A percentile compares a stretch with the other conserved stretches of the same genome.
phyloP scores from a whole-genome alignment of 2,113 vertebrate species.

The Loxodonta africana region DNA sequence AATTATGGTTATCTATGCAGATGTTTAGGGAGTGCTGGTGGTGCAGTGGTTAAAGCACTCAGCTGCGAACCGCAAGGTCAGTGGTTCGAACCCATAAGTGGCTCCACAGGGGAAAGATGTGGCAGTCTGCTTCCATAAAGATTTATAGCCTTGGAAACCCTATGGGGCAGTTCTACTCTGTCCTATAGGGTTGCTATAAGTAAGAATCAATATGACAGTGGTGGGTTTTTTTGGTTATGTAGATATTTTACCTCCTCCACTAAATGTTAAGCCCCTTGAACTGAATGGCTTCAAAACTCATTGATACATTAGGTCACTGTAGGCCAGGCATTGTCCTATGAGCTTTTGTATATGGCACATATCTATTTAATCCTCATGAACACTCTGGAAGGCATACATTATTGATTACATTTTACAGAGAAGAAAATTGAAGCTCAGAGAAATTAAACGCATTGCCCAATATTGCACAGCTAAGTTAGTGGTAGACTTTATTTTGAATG shows the following conservation, averaged over 20 bases:
- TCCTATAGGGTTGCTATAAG: not conserved
- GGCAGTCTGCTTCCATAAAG: too few species aligned
- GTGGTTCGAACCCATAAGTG: too few species aligned
- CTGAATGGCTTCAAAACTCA: slow-evolving; percentile 36
- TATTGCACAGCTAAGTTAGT: not conserved
- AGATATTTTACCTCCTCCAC: slow-evolving; percentile 64
- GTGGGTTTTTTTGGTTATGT: too few species aligned
- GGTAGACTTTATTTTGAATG: slow-evolving; percentile 6
- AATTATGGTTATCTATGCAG: slow-evolving; percentile 50
- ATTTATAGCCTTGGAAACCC: too few species aligned
- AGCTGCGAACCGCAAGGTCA: too few species aligned
- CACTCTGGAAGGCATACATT: not conserved
- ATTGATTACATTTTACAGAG: slow-evolving; percentile 26
- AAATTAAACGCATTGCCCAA: slow-evolving; percentile 23
- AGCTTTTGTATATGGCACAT: not conserved
- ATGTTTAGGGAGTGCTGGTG: not conserved
- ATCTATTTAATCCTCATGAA: slow-evolving; percentile 18
- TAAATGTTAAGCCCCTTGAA: slow-evolving; percentile 60
- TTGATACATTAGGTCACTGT: slow-evolving; percentile 17
- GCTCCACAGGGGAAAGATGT: too few species aligned
- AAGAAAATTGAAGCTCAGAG: slow-evolving; percentile 41
- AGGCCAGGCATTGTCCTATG: not conserved
- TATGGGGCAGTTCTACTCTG: too few species aligned
- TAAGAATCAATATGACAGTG: not conserved
- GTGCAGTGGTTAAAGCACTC: too few species aligned